Base-by-base conservation (phyloP, 2,113 vertebrate species). In the Triplophysa rosa region DNA sequence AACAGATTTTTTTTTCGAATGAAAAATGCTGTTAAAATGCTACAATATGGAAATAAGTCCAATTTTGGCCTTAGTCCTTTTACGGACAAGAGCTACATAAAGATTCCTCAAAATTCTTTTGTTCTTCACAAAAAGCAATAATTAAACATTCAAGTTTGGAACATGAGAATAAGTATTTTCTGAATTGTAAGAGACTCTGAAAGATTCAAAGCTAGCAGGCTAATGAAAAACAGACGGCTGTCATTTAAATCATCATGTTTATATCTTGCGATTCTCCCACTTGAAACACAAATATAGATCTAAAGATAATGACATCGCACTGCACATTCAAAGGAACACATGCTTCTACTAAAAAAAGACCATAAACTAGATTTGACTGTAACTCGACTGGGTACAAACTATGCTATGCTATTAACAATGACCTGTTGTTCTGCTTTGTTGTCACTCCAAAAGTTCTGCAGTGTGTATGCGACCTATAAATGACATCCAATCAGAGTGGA, bases 201-300 rank as follows among this genome's bases (percentile, higher is more conserved):
- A n/a, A 33, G 61, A 67, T 78, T 75, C 80, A 47, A 84, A 62
- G 17, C 42, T 37, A 16, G 23, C 21, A 62, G 47, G 37, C 47
- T 70, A 69, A 72, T 63, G 61, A 3, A 19, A 29, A 63, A 67
- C 64, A 64, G 62, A 21, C 14, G 8, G 29, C 45, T 61, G 37
- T 68, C 16, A 33, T 56, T 75, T 64, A 52, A 33, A 66, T 58
- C 73, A 71, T n/a, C 12, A 2, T 66, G 62, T 84, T 80, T 78
- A 63, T 37, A 73, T 52, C 10, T 62, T 52, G 6, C n/a, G 24
- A 61, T 70, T 72, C 40, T 73, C 42, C 16, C 49, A 33, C 13
- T 75, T 14, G 56, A 79, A 26, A 14, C 21, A 14, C 10, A 67
- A n/a, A 68, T 58, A 11, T 64, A 23, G 37, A 59, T 63, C 74